Percentiles rank a stretch among this genome's conserved stretches.
phyloP scores from a whole-genome alignment of 2,888 invertebrate species.

The Clanis bilineata region DNA sequence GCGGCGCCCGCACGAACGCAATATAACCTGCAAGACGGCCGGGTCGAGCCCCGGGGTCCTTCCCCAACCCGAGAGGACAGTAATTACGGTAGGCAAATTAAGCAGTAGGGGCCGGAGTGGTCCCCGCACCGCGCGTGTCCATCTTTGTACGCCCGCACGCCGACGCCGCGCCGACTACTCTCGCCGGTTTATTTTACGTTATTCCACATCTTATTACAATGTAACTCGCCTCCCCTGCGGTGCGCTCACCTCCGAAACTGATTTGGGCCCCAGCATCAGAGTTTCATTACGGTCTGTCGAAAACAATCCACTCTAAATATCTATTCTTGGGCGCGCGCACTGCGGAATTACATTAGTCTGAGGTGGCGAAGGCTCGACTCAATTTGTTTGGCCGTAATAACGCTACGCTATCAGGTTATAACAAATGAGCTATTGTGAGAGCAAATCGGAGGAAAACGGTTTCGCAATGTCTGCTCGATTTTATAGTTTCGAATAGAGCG shows the following conservation, averaged over 20 bases:
- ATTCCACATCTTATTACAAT: constrained; percentile 81
- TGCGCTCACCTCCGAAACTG: constrained; percentile 79
- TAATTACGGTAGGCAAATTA: constrained; percentile 84
- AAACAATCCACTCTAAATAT: constrained; percentile 83
- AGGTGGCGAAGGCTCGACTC: constrained; percentile 82
- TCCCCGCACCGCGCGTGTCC: constrained; percentile 65
- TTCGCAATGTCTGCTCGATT: constrained; percentile 70
- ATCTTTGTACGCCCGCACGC: constrained; percentile 59
- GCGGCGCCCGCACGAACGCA: constrained; percentile 78
- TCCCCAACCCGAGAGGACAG: constrained; percentile 80
- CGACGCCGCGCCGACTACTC: constrained; percentile 37
- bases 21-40: constrained; percentile 79
- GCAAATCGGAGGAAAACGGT: constrained; percentile 74
- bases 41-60: constrained; percentile 73
- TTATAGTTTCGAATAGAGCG: constrained; percentile 44
- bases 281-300: constrained; percentile 83
- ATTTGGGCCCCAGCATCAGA: constrained; percentile 79
- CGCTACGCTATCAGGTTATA: constrained; percentile 79
- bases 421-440: constrained; percentile 80
- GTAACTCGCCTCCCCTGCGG: constrained; percentile 78
- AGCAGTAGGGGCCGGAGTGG: constrained; percentile 76
- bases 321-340: constrained; percentile 80
- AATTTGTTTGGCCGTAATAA: constrained; percentile 82
- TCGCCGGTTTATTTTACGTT: constrained; percentile 79
- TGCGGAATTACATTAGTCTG: constrained; percentile 82